Conservation (phyloP, 1,140 invertebrate genomes). For the Rhopalosiphum padi region DNA sequence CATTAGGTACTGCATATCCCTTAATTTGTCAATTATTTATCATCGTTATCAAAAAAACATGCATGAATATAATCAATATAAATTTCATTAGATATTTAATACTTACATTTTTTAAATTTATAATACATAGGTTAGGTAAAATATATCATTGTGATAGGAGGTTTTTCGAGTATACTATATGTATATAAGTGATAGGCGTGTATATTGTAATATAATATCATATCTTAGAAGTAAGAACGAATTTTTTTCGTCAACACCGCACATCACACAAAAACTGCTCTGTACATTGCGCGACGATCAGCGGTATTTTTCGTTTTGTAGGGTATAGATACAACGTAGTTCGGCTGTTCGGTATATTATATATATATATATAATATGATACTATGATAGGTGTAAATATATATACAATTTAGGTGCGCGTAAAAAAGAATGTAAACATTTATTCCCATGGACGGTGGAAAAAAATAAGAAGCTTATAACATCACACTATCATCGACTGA, state of each 20-base stretch:
- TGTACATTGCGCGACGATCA: background rate
- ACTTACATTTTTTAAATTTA: background rate
- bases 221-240: background rate
- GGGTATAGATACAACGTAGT: background rate
- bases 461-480: background rate
- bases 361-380: background rate
- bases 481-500: background rate
- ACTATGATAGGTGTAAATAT: background rate
- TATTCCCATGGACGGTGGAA: conserved; percentile 13
- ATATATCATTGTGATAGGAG: background rate
- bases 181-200: background rate
- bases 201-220: background rate
- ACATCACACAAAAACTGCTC: background rate
- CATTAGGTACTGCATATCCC: too few relatives aligned
- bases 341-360: too few relatives aligned
- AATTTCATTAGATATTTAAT: too few relatives aligned
- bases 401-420: background rate
- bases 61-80: too few relatives aligned
- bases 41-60: too few relatives aligned
- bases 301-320: background rate
- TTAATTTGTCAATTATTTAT: too few relatives aligned
- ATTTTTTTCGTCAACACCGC: background rate
- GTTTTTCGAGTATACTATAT: background rate
- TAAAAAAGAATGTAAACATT: background rate
- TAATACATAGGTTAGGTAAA: background rate